phyloP scores from a whole-genome alignment of 2,888 invertebrate species.

The Erynnis tages region DNA sequence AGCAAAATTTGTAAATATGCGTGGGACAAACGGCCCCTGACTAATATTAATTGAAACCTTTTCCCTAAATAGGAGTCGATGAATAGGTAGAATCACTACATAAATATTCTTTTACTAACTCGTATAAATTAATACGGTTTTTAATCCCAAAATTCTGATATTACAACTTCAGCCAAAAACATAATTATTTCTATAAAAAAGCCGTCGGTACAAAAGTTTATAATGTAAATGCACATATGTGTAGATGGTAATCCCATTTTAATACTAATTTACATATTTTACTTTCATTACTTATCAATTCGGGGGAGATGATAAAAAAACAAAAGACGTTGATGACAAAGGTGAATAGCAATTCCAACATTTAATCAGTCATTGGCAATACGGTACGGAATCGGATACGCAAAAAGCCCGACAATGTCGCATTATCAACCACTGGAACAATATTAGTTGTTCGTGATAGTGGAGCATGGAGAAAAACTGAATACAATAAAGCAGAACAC shows the following conservation, averaged over 20 bases:
- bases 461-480: constrained; percentile 12
- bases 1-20: constrained; percentile 36
- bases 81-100: background rate
- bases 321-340: too few relatives aligned
- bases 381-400: constrained; percentile 8
- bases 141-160: too few relatives aligned
- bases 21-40: constrained; percentile 66
- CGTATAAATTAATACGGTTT: too few relatives aligned
- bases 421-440: constrained; percentile 15
- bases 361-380: constrained; percentile 15
- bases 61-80: constrained; percentile 61
- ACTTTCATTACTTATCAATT: too few relatives aligned
- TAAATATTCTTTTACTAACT: too few relatives aligned
- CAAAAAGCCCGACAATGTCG: constrained; percentile 12
- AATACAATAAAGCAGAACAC: constrained; percentile 17
- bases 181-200: too few relatives aligned
- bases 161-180: too few relatives aligned
- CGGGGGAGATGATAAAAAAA: too few relatives aligned
- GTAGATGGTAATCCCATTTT: too few relatives aligned
- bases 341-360: background rate
- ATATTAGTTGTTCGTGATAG: constrained; percentile 14
- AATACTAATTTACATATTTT: too few relatives aligned
- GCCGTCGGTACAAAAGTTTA: too few relatives aligned
- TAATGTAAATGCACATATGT: too few relatives aligned
- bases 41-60: constrained; percentile 60